Base-by-base conservation (phyloP, 2,113 vertebrate genomes). In the Engraulis encrasicolus region DNA sequence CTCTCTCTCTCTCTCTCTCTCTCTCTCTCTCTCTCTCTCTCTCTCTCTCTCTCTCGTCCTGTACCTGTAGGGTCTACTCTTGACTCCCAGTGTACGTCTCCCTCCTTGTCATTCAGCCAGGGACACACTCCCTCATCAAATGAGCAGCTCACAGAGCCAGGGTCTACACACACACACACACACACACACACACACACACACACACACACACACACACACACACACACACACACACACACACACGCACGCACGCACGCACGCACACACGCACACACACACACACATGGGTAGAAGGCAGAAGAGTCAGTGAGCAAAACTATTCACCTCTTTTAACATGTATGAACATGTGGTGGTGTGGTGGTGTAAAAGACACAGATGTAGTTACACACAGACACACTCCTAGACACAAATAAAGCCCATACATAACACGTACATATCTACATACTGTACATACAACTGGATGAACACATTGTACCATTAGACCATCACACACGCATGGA, bases 101-200 rank as follows among this genome's bases (percentile, higher is more conserved):
- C 96, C 0, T 96, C 95, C 84, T 89, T 93, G 79, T 97, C 96
- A 1, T 94, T 93, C 85, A 97, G 93, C 98, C 97, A 98, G 2
- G 95, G 95, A 31, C 98, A 99, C 7, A 97, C 78, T 0, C 98
- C 96, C 0, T 91, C 90, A 61, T 97, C 95, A 89, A 98, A 99
- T 48, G 93, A 91, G 37, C 98, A 99, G 87, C 90, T 96, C 52
- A 97, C 95, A 2, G 93, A 82, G n/a, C 93, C 90, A 2, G 89
- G 79, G 54, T 91, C 97, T 98, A 37, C 6, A 86, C 48, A 74
- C 1, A 88, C 34, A 82, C 82, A 80, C 71, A 84, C 82, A 37
- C 87, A 87, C 54, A 85, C 83, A 87, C 81, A 89, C 77, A 88
- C 77, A 78, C 78, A 85, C n/a, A 82, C 58, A 83, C 58, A 82